Evolutionary conservation across 2,113 vertebrate species (phyloP).

Genomic region (Oreotrochilus melanogaster): DNA sequence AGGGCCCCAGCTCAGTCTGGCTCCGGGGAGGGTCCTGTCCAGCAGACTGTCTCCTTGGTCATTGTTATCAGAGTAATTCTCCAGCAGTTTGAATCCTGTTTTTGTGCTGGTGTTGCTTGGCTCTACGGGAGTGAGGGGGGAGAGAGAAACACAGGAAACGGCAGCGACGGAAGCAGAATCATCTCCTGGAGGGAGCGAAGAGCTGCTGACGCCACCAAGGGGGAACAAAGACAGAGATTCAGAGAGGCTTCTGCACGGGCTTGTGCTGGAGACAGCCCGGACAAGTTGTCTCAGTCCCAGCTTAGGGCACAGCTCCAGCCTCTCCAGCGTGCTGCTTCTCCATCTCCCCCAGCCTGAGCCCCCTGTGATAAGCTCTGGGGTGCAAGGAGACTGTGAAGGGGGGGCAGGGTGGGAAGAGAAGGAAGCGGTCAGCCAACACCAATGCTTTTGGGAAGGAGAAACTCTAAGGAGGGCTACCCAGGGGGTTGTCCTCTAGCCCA

Average conservation of each 20-base stretch:
- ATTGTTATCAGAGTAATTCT: constrained; percentile 64
- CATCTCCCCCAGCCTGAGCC: not conserved
- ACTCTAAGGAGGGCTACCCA: not conserved
- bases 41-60: constrained; percentile 43
- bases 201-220: constrained; percentile 27
- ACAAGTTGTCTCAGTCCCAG: not conserved
- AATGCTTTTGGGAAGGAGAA: not conserved
- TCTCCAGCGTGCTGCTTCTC: rapidly evolving
- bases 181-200: constrained; percentile 63
- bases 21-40: not conserved
- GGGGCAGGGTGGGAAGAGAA: not conserved
- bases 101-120: constrained; percentile 62
- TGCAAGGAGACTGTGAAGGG: not conserved
- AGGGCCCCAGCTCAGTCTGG: not conserved
- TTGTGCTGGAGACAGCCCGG: not conserved
- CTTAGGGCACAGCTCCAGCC: rapidly evolving
- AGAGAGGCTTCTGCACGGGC: not conserved
- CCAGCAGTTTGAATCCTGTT: constrained; percentile 69
- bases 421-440: not conserved
- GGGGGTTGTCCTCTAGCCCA: not conserved
- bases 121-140: constrained; percentile 6
- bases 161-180: constrained; percentile 65
- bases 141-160: constrained; percentile 70
- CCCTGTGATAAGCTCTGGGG: not conserved
- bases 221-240: constrained; percentile 61